These are phyloP conservation scores for Drosophila asahinai DNA, from an alignment of 1,140 invertebrate species.

Conservation along the genomic window DNA sequence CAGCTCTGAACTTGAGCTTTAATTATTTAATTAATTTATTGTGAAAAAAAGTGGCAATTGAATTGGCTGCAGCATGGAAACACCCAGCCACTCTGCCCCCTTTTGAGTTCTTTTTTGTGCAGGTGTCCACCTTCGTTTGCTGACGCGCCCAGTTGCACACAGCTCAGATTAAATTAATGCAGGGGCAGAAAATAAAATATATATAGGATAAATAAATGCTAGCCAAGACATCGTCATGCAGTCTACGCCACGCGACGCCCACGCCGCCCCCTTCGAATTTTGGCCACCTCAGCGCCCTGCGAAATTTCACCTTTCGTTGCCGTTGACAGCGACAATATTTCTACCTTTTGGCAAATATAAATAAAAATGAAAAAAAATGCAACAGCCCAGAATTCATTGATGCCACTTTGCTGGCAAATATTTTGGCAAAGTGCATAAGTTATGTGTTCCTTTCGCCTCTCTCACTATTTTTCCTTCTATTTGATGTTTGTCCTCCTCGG, in stretches of 20 bases:
- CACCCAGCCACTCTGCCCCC: slow-evolving; percentile 6
- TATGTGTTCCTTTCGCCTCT: slow-evolving; percentile 7
- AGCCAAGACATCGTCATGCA: slow-evolving; percentile 69
- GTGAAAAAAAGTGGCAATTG: slow-evolving; percentile 74
- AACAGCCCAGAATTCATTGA: slow-evolving; percentile 65
- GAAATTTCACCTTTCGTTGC: slow-evolving; percentile 66
- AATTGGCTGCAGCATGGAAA: slow-evolving; percentile 58
- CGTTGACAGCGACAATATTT: slow-evolving; percentile 77
- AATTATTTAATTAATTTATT: slow-evolving; percentile 83
- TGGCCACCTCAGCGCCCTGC: slow-evolving; percentile 24
- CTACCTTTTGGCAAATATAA: slow-evolving; percentile 52
- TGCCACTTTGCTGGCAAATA: slow-evolving; percentile 78
- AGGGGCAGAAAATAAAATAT: slow-evolving; percentile 13
- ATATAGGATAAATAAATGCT: slow-evolving; percentile 1
- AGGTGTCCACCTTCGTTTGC: slow-evolving; percentile 67
- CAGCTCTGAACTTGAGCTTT: slow-evolving; percentile 74
- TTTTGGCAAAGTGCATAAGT: slow-evolving; percentile 72
- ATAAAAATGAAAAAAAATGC: slow-evolving; percentile 4
- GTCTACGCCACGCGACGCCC: slow-evolving; percentile 81
- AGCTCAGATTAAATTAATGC: slow-evolving; percentile 71
- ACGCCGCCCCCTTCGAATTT: slow-evolving; percentile 27
- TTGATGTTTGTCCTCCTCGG: slow-evolving; percentile 73
- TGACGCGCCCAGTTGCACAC: slow-evolving; percentile 76
- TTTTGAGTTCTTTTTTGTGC: slow-evolving; percentile 30
- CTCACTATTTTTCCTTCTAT: slow-evolving; percentile 57